These are phyloP conservation scores for Triplophysa siluroides DNA, from an alignment of 2,113 vertebrate species.

Conservation along the genomic window DNA sequence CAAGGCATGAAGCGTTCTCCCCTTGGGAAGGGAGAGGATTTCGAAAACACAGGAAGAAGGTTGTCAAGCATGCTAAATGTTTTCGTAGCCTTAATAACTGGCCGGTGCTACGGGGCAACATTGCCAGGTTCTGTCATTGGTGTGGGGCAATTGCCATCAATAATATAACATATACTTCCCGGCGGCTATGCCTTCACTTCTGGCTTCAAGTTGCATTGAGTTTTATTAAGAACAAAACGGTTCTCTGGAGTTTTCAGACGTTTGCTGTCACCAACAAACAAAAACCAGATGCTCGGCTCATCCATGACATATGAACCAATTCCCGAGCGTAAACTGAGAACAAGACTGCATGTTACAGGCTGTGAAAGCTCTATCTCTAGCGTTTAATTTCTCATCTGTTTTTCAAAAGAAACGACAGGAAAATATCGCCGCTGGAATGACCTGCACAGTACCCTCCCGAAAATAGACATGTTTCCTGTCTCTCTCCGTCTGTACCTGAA, in stretches of 20 bases:
- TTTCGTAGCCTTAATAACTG: not conserved
- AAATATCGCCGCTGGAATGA: conserved; percentile 8
- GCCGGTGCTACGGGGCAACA: not conserved
- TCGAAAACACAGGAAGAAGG: conserved; percentile 19
- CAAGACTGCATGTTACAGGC: not conserved
- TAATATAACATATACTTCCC: not conserved
- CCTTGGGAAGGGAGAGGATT: conserved; percentile 28
- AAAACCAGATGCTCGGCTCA: conserved; percentile 15
- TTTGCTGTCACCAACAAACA: conserved; percentile 24
- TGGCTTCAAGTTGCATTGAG: not conserved
- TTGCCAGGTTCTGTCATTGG: not conserved
- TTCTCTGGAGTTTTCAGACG: not conserved
- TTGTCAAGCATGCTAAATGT: conserved; percentile 1
- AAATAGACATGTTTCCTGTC: conserved; percentile 35
- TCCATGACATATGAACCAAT: conserved; percentile 3
- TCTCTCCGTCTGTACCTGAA: conserved; percentile 18
- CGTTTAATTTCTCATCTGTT: not conserved
- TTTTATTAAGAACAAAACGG: not conserved
- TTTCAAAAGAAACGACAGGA: conserved; percentile 15
- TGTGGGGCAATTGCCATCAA: not conserved
- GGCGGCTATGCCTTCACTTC: not conserved
- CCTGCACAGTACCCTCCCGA: not conserved
- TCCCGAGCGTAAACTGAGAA: not conserved
- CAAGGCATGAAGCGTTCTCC: conserved; percentile 60
- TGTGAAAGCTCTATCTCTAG: not conserved